These are phyloP conservation scores for Lycia hirtaria DNA, from an alignment of 2,888 invertebrate genomes.

Conservation along the genomic window DNA sequence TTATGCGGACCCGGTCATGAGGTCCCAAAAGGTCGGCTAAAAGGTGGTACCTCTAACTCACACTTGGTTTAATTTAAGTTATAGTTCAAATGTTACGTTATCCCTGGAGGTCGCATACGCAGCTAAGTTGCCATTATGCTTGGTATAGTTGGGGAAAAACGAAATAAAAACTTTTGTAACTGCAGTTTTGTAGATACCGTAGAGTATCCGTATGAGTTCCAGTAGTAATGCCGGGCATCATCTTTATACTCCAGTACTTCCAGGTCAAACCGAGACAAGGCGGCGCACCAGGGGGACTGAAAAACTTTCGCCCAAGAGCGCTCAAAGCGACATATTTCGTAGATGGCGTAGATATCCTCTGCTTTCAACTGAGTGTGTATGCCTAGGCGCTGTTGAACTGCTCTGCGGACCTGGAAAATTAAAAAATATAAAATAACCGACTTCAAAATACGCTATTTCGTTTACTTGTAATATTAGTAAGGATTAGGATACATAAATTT, in stretches of 20 bases:
- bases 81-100: too few relatives aligned
- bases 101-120: too few relatives aligned
- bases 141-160: not conserved
- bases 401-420: constrained; percentile 62
- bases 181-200: too few relatives aligned
- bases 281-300: constrained; percentile 90
- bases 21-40: too few relatives aligned
- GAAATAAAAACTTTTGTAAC: constrained; percentile 48
- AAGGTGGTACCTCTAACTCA: too few relatives aligned
- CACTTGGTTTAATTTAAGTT: too few relatives aligned
- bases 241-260: constrained; percentile 90
- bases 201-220: constrained; percentile 76
- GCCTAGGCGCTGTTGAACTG: constrained; percentile 82
- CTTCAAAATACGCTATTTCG: too few relatives aligned
- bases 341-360: constrained; percentile 86
- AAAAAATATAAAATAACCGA: too few relatives aligned
- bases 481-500: too few relatives aligned
- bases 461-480: not conserved
- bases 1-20: too few relatives aligned
- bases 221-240: constrained; percentile 90
- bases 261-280: constrained; percentile 88
- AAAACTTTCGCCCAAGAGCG: constrained; percentile 84
- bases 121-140: too few relatives aligned
- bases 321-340: constrained; percentile 91
- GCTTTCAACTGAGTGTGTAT: constrained; percentile 59